phyloP scores from a whole-genome alignment of 2,888 invertebrate species.

The Helicoverpa assulta region DNA sequence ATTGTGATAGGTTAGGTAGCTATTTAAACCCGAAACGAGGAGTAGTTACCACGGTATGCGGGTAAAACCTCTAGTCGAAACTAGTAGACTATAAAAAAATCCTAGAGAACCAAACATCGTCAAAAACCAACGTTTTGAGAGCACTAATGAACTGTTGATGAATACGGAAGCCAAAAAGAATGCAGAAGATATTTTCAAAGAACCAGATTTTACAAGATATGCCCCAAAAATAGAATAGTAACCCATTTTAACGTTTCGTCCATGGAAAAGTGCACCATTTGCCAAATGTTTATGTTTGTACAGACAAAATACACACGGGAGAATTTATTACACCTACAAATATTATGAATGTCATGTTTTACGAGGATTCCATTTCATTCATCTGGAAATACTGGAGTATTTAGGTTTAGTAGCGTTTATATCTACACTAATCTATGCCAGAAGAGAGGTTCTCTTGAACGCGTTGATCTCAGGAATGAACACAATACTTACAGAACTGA shows the following conservation, averaged over 20 bases:
- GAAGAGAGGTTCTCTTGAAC: too few relatives aligned
- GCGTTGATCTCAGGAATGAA: too few relatives aligned
- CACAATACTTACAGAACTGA: too few relatives aligned
- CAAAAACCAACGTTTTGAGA: not conserved
- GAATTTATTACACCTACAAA: too few relatives aligned
- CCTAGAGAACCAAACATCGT: not conserved
- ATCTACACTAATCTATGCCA: not conserved
- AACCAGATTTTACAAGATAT: slow-evolving; percentile 21
- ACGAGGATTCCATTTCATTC: slow-evolving; percentile 17
- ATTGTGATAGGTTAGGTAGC: too few relatives aligned
- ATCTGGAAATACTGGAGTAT: not conserved
- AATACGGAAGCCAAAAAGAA: slow-evolving; percentile 3
- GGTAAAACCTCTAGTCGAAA: too few relatives aligned
- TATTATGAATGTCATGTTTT: slow-evolving; percentile 24
- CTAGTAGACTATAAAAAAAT: not conserved
- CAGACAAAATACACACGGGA: slow-evolving; percentile 1
- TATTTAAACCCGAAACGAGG: too few relatives aligned
- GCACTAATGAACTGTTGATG: not conserved
- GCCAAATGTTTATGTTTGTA: slow-evolving; percentile 56
- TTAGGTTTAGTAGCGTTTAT: not conserved
- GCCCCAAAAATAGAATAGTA: slow-evolving; percentile 53
- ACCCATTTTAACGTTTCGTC: slow-evolving; percentile 50
- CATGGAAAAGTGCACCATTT: slow-evolving; percentile 53
- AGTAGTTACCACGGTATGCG: too few relatives aligned
- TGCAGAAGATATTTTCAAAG: slow-evolving; percentile 7